Conservation (phyloP, 2,888 invertebrate species). For the Cephalotes varians region DNA sequence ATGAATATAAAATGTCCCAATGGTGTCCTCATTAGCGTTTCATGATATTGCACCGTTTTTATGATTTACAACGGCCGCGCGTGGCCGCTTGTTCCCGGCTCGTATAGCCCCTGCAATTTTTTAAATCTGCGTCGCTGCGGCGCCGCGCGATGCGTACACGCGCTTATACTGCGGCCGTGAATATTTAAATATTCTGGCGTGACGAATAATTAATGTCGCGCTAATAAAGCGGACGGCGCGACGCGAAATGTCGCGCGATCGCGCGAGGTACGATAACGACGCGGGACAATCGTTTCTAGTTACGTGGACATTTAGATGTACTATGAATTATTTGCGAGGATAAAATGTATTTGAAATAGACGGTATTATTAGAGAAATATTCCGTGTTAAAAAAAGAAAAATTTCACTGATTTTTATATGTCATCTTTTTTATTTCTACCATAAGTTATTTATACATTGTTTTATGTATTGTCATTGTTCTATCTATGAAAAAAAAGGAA, state of each 20-base stretch:
- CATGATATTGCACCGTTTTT: constrained; percentile 74
- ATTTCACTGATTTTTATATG: background rate
- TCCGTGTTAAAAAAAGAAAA: background rate
- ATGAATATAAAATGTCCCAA: constrained; percentile 76
- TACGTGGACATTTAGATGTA: background rate
- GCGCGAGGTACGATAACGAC: constrained; percentile 4
- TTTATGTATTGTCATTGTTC: too few species aligned
- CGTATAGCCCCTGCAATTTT: constrained; percentile 63
- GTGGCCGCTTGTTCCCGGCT: constrained; percentile 58
- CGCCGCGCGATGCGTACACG: constrained; percentile 49
- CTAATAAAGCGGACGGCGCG: constrained; percentile 58
- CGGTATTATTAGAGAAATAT: constrained; percentile 1
- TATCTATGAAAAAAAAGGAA: background rate
- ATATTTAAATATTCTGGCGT: constrained; percentile 69
- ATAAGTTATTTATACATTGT: constrained; percentile 1
- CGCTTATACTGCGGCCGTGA: constrained; percentile 51
- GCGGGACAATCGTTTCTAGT: constrained; percentile 17
- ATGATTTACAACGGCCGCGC: constrained; percentile 67
- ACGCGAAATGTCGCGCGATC: constrained; percentile 14
- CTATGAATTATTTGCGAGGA: background rate
- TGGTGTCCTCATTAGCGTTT: constrained; percentile 74
- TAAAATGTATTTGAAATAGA: constrained; percentile 1
- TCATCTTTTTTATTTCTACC: background rate
- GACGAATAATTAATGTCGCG: constrained; percentile 66
- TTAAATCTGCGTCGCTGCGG: constrained; percentile 65